A percentile compares a stretch with the other conserved stretches of the same genome.
These are phyloP conservation scores for Uromys caudimaculatus DNA, from an alignment of 2,797 vertebrate species.

Conservation along the genomic window DNA sequence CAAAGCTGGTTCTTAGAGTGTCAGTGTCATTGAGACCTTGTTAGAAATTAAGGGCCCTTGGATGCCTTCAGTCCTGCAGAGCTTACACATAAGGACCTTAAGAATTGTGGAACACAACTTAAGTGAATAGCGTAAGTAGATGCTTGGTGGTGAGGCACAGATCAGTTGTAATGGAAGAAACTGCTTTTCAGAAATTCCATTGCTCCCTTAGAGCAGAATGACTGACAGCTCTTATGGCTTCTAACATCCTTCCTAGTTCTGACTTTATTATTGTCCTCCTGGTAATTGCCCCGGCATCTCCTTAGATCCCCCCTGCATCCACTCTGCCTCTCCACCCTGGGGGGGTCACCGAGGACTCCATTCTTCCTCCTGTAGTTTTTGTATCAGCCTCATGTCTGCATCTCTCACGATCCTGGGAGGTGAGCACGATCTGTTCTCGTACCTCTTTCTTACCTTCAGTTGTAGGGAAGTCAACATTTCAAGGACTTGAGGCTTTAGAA, in stretches of 20 bases:
- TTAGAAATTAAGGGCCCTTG: neutral
- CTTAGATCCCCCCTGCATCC: neutral
- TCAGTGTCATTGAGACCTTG: neutral
- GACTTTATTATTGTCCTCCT: neutral
- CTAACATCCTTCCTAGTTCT: neutral
- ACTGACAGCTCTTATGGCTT: neutral
- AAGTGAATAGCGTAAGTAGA: neutral
- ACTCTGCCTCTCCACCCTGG: neutral
- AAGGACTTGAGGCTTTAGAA: neutral
- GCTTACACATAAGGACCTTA: neutral
- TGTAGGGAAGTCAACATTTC: neutral
- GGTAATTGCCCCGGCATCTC: neutral
- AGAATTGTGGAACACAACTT: neutral
- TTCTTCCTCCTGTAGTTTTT: neutral
- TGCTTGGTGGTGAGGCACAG: neutral
- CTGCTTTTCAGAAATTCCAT: neutral
- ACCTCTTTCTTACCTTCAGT: neutral
- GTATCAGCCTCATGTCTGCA: neutral
- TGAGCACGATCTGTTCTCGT: neutral
- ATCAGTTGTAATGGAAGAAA: neutral
- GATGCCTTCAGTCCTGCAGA: neutral
- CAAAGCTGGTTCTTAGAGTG: neutral
- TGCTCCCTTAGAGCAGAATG: neutral
- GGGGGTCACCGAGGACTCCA: neutral
- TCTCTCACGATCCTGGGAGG: neutral